Base-by-base conservation (phyloP, 2,797 vertebrate genomes). In the Microhierax caerulescens region DNA sequence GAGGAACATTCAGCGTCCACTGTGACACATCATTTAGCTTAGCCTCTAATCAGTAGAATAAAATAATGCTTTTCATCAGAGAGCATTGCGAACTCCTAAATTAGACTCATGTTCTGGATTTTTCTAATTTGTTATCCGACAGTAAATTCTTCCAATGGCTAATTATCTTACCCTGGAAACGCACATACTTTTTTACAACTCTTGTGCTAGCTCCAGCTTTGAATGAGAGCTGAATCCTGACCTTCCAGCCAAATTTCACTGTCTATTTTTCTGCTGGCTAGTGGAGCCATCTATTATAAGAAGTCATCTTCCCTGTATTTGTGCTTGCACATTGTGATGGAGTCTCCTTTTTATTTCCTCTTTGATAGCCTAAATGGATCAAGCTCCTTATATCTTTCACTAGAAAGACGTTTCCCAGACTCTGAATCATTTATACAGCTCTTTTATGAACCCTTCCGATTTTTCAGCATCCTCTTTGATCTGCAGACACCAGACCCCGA, bases 391-490 rank as follows among this genome's bases (percentile, higher is more conserved):
- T 14, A 67, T 72, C 57, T 75, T 73, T 68, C 93, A 60, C 57
- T 13, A 60, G 83, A 79, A 88, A 75, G 70, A 88, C 45, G 39
- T 34, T 88, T 82, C 59, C 74, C 68, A 72, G 45, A 18, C 53
- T 68, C 65, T 59, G 72, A 94, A 88, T 94, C 68, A 90, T 90
- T 85, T 88, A 72, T 75, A 63, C 0, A 1, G 64, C 76, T 90
- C 57, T 75, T 91, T 83, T 60, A 90, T n/a, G 63, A 92, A 82
- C 39, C 30, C 36, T 88, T 92, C 76, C 63, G n/a, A 72, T 73
- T 72, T 74, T 68, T 88, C 75, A 92, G 76, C 80, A 72, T 72
- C 83, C 51, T 60, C 70, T 96, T 92, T 90, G 89, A 85, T 85
- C 67, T 75, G 48, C 79, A 92, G 89, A 68, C 61, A 72, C 65